Base-by-base conservation (phyloP, 2,888 invertebrate species). In the Platynereis dumerilii region DNA sequence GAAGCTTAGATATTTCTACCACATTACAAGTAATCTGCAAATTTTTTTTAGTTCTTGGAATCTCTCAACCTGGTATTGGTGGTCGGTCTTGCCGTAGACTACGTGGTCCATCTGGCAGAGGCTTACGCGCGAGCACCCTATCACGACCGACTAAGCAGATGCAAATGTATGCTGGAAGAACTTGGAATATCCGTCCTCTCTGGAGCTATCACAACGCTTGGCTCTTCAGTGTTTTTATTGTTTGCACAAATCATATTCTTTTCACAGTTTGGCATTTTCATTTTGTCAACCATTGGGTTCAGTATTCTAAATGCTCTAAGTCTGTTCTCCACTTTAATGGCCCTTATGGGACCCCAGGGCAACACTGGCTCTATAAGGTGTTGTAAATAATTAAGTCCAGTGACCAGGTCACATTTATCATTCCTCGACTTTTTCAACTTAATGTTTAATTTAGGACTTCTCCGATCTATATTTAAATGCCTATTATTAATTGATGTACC, bases 1-100 rank as follows among this genome's bases (percentile, higher is more conserved):
- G n/a, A n/a, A n/a, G n/a, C n/a, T n/a, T n/a, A n/a, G n/a, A n/a
- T n/a, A n/a, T n/a, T n/a, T n/a, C n/a, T n/a, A n/a, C n/a, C n/a
- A n/a, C n/a, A n/a, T n/a, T n/a, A n/a, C n/a, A n/a, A n/a, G n/a
- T n/a, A n/a, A n/a, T n/a, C n/a, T n/a, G n/a, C n/a, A n/a, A 7
- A 3, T 55, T 27, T 20, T n/a, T 58, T 24, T 2, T 53, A 70
- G 73, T 62, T 80, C 5, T 58, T 80, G 58, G 81, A 80, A 65
- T 78, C 81, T 0, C 64, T 81, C n/a, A 80, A 80, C 67, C 71
- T 81, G 69, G 76, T 76, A 5, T 72, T 80, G 65, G 78, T 80
- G 2, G 78, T 77, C 20, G 80, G 79, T 2, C 70, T 80, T 29
- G 71, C 80, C 12, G 78, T 80, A 39, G 80, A 80, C 68, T 80